These are phyloP conservation scores for Taxidea taxus DNA, from an alignment of 2,113 vertebrate species.

Conservation along the genomic window DNA sequence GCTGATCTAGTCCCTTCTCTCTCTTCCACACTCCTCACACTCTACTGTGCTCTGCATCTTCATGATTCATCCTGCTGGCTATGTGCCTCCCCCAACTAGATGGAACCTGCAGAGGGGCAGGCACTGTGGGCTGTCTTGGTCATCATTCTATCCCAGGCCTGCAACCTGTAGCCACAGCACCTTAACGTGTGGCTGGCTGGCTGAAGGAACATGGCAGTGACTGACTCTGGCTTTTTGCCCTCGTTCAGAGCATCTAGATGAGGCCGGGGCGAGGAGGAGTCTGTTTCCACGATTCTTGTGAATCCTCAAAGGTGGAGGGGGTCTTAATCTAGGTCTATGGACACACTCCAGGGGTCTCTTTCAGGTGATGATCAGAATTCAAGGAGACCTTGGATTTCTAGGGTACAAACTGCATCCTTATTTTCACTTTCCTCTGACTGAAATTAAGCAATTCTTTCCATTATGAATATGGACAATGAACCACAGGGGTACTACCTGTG, in stretches of 20 bases:
- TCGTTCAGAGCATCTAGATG: background rate
- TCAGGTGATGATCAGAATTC: background rate
- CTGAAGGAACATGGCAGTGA: background rate
- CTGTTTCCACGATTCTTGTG: background rate
- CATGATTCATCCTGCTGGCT: background rate
- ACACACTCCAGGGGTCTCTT: background rate
- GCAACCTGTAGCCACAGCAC: background rate
- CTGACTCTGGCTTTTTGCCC: background rate
- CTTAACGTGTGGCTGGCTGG: background rate
- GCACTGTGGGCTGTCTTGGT: background rate
- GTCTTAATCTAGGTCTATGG: background rate
- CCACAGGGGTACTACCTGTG: background rate
- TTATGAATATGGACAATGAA: background rate
- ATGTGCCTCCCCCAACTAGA: background rate
- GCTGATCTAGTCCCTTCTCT: background rate
- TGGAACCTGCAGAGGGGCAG: background rate
- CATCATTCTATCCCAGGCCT: background rate
- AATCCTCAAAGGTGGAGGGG: background rate
- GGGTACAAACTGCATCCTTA: background rate
- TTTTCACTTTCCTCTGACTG: background rate
- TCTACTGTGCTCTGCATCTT: background rate
- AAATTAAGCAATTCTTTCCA: conserved; percentile 1
- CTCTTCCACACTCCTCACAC: background rate
- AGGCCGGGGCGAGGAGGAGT: background rate
- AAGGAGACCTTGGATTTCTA: background rate